Base-by-base conservation (phyloP, 2,113 vertebrate genomes). In the Osmerus mordax region DNA sequence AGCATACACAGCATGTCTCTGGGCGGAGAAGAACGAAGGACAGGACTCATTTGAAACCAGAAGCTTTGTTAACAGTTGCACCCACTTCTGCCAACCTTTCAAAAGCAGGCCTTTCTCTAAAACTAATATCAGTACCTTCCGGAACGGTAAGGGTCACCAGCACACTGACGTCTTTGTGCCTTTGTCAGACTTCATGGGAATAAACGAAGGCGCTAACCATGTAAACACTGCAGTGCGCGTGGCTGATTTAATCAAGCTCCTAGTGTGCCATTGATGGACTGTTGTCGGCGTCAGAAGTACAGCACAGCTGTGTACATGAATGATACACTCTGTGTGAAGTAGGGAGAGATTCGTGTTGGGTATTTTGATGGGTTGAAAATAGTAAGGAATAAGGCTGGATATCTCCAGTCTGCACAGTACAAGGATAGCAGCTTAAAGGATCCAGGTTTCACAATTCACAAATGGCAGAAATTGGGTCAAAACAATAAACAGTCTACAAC, bases 401-500 rank as follows among this genome's bases (percentile, higher is more conserved):
- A 65, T 79, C 56, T 78, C 69, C 2, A 16, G 64, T 77, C 71
- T 77, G 73, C 53, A 76, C 63, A 69, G 70, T 66, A 71, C 77
- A 74, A 72, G 83, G 76, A 67, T 74, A 83, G 86, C 87, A 90
- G 84, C 86, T 84, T 84, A 60, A 51, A 82, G 79, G 75, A 81
- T 11, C 72, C 71, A 85, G 67, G 15, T 0, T 71, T 72, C 75
- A 86, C 81, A 53, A 67, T 68, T 83, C 71, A 87, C 82, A 47
- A 73, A 78, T 62, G 58, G 67, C 68, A 81, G 72, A 76, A 81
- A 77, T 62, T 67, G 62, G 77, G 32, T 52, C 1, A 47, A 74
- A 82, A 80, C 47, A 4, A 69, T 41, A 65, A 72, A 76, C 63
- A 69, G 72, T 72, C 16, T 66, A 72, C 56, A 1, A 73, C 14